A percentile compares a stretch with the other conserved stretches of the same genome.
phyloP scores from a whole-genome alignment of 2,113 vertebrate species.

The Candoia aspera region DNA sequence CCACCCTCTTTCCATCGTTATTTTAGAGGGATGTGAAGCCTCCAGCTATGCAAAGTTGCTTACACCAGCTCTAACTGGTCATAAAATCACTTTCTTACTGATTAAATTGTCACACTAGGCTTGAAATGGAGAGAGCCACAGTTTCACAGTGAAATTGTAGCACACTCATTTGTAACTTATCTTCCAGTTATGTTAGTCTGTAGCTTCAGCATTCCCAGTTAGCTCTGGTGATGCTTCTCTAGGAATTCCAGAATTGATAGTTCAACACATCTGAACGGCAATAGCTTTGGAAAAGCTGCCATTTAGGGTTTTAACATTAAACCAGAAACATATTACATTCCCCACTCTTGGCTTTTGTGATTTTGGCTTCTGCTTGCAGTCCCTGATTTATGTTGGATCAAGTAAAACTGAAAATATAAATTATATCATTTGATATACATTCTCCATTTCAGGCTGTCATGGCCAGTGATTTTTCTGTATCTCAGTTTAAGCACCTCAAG shows the following conservation, averaged over 20 bases:
- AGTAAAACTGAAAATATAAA: fast-evolving
- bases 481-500: constrained; percentile 89
- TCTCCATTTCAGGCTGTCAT: constrained; percentile 85
- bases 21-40: background rate
- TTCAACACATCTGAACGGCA: background rate
- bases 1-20: background rate
- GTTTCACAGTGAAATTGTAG: background rate
- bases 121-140: background rate
- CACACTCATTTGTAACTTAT: background rate
- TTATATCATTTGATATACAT: background rate
- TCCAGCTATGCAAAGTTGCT: background rate
- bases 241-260: background rate
- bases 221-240: background rate
- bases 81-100: background rate
- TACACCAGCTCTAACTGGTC: background rate
- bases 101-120: background rate
- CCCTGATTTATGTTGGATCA: background rate
- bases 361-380: background rate
- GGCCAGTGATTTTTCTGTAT: constrained; percentile 94
- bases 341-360: background rate
- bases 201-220: background rate
- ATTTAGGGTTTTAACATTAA: background rate
- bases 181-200: background rate
- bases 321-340: background rate
- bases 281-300: background rate